Evolutionary conservation across 2,888 invertebrate species (phyloP).

Genomic region (Cephus sareptanus): DNA sequence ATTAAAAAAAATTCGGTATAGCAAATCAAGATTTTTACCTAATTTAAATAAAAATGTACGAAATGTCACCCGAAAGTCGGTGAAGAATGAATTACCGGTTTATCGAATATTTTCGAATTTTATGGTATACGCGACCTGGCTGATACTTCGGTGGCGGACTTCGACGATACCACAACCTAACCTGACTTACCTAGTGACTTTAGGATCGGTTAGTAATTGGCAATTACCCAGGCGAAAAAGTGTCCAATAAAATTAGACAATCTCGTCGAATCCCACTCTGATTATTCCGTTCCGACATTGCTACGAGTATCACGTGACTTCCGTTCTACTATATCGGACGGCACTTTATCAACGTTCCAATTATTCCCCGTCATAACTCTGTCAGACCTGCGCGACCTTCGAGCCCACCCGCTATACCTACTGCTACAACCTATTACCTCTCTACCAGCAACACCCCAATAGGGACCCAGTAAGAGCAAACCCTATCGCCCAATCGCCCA

Average conservation of each 20-base stretch:
- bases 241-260: background rate
- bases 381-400: background rate
- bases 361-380: constrained; percentile 7
- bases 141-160: background rate
- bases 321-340: background rate
- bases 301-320: background rate
- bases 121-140: background rate
- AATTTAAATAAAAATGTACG: too few relatives aligned
- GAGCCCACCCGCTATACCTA: background rate
- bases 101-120: too few relatives aligned
- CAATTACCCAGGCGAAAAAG: background rate
- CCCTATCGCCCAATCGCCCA: background rate
- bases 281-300: background rate
- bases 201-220: background rate
- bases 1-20: too few relatives aligned
- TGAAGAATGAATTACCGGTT: too few relatives aligned
- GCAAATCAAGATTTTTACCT: too few relatives aligned
- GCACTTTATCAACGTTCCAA: constrained; percentile 4
- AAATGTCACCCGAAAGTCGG: too few relatives aligned
- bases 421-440: background rate
- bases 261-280: background rate
- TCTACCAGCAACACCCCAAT: background rate
- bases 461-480: background rate
- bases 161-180: background rate
- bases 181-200: background rate